Percentiles rank a stretch among this genome's conserved stretches.
phyloP scores from a whole-genome alignment of 2,888 invertebrate species.

The Oscheius sp. region DNA sequence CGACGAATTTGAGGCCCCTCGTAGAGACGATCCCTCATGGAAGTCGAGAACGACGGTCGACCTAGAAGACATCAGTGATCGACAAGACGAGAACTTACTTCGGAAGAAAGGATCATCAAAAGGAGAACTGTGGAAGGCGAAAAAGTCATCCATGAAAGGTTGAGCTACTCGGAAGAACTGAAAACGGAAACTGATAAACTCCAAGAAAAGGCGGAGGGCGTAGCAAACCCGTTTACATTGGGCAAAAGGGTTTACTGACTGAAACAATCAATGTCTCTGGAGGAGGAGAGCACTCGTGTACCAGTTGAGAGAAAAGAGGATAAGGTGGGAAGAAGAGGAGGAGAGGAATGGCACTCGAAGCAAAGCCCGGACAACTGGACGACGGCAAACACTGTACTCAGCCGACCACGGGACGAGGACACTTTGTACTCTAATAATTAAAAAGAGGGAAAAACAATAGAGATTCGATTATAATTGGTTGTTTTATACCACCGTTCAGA shows the following conservation, averaged over 20 bases:
- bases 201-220: slow-evolving; percentile 1
- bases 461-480: neutral
- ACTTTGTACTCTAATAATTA: neutral
- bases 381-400: neutral
- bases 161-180: slow-evolving; percentile 39
- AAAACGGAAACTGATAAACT: slow-evolving; percentile 18
- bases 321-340: neutral
- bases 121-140: slow-evolving; percentile 34
- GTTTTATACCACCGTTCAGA: too few species aligned
- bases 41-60: neutral
- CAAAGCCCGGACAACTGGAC: slow-evolving; percentile 4
- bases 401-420: neutral
- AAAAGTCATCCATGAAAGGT: slow-evolving; percentile 39
- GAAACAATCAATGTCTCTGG: slow-evolving; percentile 1
- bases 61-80: neutral
- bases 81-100: slow-evolving; percentile 7
- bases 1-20: slow-evolving; percentile 27
- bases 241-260: neutral
- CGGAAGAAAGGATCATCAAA: slow-evolving; percentile 39
- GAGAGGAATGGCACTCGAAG: slow-evolving; percentile 7
- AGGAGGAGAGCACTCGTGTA: too few species aligned
- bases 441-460: neutral
- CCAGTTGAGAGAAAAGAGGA: neutral
- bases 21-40: slow-evolving; percentile 29
- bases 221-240: slow-evolving; percentile 24